Conservation (phyloP, 2,797 vertebrate species). For the Melanotaenia nigrans region DNA sequence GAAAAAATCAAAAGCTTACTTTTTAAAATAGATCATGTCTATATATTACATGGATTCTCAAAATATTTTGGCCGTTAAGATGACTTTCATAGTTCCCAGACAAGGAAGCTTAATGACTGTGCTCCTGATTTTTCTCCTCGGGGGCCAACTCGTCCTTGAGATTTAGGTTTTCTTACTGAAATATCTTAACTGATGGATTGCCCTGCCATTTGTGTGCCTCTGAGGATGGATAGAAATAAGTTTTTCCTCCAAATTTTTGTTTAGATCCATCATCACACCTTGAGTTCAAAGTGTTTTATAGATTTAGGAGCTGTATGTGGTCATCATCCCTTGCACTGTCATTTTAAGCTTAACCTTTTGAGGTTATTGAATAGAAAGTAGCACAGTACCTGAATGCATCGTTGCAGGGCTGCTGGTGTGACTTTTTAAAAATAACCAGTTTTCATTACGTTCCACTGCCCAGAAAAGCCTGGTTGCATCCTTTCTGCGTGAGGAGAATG, state of each 20-base stretch:
- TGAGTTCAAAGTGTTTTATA: not conserved
- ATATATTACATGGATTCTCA: not conserved
- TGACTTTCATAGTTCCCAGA: not conserved
- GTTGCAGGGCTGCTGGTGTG: not conserved
- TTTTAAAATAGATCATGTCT: not conserved
- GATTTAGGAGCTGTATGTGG: not conserved
- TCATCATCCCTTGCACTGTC: not conserved
- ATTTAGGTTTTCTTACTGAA: not conserved
- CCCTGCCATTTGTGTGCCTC: not conserved
- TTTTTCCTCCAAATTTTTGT: not conserved
- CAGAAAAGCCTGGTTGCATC: constrained; percentile 17
- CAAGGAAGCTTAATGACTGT: not conserved
- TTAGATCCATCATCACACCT: not conserved
- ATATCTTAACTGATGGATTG: not conserved
- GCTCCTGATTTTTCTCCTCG: not conserved
- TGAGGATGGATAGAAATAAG: not conserved
- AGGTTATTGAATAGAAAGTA: not conserved
- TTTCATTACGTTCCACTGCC: not conserved
- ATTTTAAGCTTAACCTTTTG: not conserved
- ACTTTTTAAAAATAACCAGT: constrained; percentile 8
- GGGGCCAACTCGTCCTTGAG: not conserved
- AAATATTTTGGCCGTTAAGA: not conserved
- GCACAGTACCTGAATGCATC: not conserved
- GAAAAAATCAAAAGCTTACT: too few relatives aligned
- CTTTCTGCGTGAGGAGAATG: not conserved